Conservation (phyloP, 2,888 invertebrate species). For the Julus scanicus region DNA sequence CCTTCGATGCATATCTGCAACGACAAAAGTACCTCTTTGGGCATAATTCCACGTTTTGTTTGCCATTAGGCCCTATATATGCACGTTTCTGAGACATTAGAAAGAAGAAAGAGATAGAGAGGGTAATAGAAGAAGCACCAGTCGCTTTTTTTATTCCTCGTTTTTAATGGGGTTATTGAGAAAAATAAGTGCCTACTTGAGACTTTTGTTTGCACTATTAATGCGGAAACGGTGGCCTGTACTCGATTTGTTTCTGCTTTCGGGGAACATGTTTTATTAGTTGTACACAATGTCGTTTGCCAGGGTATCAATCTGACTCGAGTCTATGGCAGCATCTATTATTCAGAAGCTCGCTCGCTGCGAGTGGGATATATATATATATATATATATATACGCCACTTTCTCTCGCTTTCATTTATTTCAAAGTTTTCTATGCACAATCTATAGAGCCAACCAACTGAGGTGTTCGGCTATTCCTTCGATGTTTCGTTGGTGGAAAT, state of each 20-base stretch:
- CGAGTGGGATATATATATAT: neutral
- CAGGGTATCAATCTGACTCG: constrained; percentile 50
- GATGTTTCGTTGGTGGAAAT: neutral
- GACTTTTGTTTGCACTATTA: constrained; percentile 48
- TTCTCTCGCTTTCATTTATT: constrained; percentile 25
- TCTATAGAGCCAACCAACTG: neutral
- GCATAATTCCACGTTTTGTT: constrained; percentile 19
- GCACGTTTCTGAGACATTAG: constrained; percentile 16
- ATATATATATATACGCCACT: neutral
- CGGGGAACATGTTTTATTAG: constrained; percentile 50
- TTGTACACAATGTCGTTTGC: constrained; percentile 41
- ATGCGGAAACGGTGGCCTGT: constrained; percentile 48
- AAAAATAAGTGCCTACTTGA: constrained; percentile 49
- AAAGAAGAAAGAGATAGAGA: neutral
- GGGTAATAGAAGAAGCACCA: constrained; percentile 33
- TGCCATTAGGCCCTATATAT: neutral
- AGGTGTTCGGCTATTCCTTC: neutral
- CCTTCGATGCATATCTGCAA: neutral
- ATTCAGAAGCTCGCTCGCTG: constrained; percentile 39
- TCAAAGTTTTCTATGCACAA: neutral
- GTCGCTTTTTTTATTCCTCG: constrained; percentile 28
- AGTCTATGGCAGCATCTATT: constrained; percentile 36
- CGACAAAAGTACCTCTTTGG: constrained; percentile 19
- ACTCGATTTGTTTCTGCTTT: neutral
- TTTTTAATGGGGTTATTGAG: constrained; percentile 37